Percentiles rank a stretch among this genome's conserved stretches.
These are phyloP conservation scores for Gallinago undulata DNA, from an alignment of 2,113 vertebrate species.

Conservation along the genomic window DNA sequence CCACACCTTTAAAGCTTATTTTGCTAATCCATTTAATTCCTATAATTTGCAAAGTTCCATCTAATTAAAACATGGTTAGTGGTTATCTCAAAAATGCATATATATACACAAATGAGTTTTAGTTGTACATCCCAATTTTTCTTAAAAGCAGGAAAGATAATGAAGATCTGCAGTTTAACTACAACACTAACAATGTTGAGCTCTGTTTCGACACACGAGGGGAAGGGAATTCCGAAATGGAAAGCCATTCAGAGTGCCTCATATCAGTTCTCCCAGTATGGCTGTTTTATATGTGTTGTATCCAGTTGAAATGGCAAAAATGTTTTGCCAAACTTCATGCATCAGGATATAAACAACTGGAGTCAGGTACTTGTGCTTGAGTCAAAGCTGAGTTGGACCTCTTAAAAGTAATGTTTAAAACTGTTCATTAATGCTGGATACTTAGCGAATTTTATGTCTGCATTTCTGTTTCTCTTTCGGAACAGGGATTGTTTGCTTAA, in stretches of 20 bases:
- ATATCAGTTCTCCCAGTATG: neutral
- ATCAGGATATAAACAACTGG: neutral
- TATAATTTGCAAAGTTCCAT: neutral
- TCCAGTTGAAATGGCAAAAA: neutral
- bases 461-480: neutral
- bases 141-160: neutral
- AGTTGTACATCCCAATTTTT: neutral
- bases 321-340: neutral
- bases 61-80: neutral
- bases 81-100: neutral
- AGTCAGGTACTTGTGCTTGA: neutral
- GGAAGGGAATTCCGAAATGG: neutral
- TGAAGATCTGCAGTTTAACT: neutral
- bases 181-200: neutral
- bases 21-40: neutral
- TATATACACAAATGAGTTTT: neutral
- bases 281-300: neutral
- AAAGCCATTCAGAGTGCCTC: neutral
- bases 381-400: neutral
- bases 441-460: neutral
- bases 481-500: neutral
- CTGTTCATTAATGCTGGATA: neutral
- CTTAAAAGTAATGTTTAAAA: neutral
- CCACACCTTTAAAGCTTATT: neutral
- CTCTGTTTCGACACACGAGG: neutral